phyloP scores from a whole-genome alignment of 2,888 invertebrate genomes.

The Antheraea assamensis region DNA sequence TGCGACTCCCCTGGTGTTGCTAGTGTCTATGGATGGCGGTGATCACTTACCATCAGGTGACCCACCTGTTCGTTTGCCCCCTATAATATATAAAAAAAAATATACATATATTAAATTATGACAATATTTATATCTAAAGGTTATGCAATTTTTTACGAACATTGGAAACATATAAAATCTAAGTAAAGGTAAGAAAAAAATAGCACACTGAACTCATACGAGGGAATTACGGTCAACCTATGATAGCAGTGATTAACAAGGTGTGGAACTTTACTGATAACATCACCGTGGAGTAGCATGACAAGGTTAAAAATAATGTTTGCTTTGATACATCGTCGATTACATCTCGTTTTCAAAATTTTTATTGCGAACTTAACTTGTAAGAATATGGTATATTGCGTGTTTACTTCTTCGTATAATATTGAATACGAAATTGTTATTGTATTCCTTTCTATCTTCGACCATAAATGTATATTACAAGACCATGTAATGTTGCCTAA shows the following conservation, averaged over 20 bases:
- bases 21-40: too few relatives aligned
- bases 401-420: too few relatives aligned
- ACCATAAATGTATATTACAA: too few relatives aligned
- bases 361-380: background rate
- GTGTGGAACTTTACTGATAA: slow-evolving; percentile 1
- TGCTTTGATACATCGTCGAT: background rate
- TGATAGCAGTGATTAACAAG: slow-evolving; percentile 9
- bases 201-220: background rate
- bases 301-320: slow-evolving; percentile 9
- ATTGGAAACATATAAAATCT: background rate
- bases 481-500: too few relatives aligned
- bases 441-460: too few relatives aligned
- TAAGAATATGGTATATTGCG: background rate
- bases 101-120: background rate
- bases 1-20: too few relatives aligned
- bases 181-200: background rate
- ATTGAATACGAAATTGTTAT: too few relatives aligned
- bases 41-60: too few relatives aligned
- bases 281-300: background rate
- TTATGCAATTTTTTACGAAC: background rate
- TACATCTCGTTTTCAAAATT: background rate
- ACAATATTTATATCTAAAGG: background rate
- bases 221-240: background rate
- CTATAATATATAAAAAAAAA: too few relatives aligned
- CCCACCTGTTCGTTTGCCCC: too few relatives aligned